Evolutionary conservation across 2,888 invertebrate genomes (phyloP).

Genomic region (Lasioglossum leucozonium): DNA sequence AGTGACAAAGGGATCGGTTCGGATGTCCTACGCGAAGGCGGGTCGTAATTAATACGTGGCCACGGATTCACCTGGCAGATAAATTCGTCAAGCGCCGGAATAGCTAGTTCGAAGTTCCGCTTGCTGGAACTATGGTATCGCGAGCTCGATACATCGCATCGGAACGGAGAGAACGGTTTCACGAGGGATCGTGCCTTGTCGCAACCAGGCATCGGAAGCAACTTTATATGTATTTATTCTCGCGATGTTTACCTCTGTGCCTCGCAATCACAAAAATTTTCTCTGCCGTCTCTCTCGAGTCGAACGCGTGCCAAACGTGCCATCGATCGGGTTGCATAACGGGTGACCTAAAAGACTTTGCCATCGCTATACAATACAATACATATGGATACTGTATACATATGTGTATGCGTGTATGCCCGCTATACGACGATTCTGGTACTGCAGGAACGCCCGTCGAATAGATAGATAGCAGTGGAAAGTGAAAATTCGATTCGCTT

Average conservation of each 20-base stretch:
- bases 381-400: neutral
- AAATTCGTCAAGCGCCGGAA: conserved; percentile 26
- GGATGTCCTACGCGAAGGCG: neutral
- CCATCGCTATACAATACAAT: neutral
- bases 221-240: conserved; percentile 62
- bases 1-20: neutral
- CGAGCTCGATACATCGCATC: conserved; percentile 27
- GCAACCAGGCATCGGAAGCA: conserved; percentile 45
- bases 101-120: conserved; percentile 27
- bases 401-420: neutral
- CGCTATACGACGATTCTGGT: conserved; percentile 33
- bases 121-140: neutral
- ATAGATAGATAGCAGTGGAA: conserved; percentile 6
- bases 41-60: conserved; percentile 29
- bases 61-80: conserved; percentile 13
- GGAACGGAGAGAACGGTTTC: neutral
- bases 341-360: conserved; percentile 60
- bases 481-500: conserved; percentile 9
- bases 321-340: conserved; percentile 71
- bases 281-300: conserved; percentile 35
- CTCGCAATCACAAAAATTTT: conserved; percentile 59
- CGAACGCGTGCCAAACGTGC: conserved; percentile 66
- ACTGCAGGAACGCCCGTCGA: conserved; percentile 32
- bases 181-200: conserved; percentile 40
- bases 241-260: conserved; percentile 57